These are phyloP conservation scores for Tigriopus japonicus DNA, from an alignment of 1,140 invertebrate species.

Conservation along the genomic window DNA sequence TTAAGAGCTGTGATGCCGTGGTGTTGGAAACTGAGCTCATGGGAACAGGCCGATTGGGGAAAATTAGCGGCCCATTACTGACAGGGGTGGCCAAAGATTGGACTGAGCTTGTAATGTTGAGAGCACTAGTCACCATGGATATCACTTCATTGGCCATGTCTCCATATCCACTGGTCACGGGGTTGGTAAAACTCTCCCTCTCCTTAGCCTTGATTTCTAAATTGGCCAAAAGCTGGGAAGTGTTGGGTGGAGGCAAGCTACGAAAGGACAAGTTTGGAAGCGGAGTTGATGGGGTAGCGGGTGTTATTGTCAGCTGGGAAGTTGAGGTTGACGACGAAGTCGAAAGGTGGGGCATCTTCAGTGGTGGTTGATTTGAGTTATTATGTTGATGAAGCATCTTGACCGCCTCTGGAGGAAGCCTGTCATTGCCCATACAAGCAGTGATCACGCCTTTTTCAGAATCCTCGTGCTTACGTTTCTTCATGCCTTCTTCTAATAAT, in stretches of 20 bases:
- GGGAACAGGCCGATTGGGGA: not conserved
- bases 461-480: too few relatives aligned
- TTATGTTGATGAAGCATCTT: not conserved
- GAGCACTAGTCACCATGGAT: too few relatives aligned
- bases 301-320: not conserved
- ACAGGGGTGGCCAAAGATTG: too few relatives aligned
- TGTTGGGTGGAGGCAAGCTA: slow-evolving; percentile 12
- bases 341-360: not conserved
- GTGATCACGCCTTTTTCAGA: too few relatives aligned
- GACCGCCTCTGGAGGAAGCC: not conserved
- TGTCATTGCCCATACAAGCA: too few relatives aligned
- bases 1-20: too few relatives aligned
- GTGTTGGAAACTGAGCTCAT: not conserved
- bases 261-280: not conserved
- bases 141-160: too few relatives aligned
- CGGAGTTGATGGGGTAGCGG: not conserved
- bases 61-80: not conserved
- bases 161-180: too few relatives aligned
- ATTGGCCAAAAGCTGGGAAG: slow-evolving; percentile 10
- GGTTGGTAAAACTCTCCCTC: too few relatives aligned
- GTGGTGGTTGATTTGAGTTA: not conserved
- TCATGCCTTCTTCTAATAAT: too few relatives aligned
- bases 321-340: not conserved
- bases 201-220: not conserved
- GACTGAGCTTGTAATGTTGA: too few relatives aligned